These are phyloP conservation scores for Capitulum mitella DNA, from an alignment of 2,888 invertebrate species.

Conservation along the genomic window DNA sequence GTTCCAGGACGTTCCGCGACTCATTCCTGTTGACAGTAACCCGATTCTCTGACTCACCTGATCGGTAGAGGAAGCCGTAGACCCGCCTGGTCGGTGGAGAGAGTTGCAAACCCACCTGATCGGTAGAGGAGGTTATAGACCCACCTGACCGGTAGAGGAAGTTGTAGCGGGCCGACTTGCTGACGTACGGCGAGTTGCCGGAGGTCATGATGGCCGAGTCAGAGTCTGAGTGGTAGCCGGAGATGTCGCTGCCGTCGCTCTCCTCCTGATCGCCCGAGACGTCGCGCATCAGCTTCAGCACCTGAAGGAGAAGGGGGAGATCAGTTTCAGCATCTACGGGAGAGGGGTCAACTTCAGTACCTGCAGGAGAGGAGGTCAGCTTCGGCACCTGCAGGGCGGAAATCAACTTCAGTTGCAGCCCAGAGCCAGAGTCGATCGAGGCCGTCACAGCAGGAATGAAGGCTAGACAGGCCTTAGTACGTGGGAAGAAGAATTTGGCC, in stretches of 20 bases:
- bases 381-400: conserved; percentile 50
- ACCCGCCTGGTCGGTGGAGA: too few relatives aligned
- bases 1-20: too few relatives aligned
- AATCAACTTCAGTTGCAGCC: too few relatives aligned
- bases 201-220: conserved; percentile 52
- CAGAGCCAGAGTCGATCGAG: too few relatives aligned
- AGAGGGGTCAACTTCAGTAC: background rate
- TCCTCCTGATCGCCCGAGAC: conserved; percentile 44
- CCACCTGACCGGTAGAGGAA: conserved; percentile 48
- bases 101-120: too few relatives aligned
- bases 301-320: conserved; percentile 48
- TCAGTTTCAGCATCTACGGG: background rate
- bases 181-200: conserved; percentile 48
- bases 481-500: too few relatives aligned
- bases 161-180: conserved; percentile 47
- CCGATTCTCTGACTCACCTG: too few relatives aligned
- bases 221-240: conserved; percentile 74
- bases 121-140: too few relatives aligned
- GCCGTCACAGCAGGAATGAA: too few relatives aligned
- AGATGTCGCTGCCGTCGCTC: conserved; percentile 57
- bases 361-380: too few relatives aligned
- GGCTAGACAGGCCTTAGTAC: too few relatives aligned
- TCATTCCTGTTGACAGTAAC: too few relatives aligned
- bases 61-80: background rate
- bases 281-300: conserved; percentile 65